phyloP scores from a whole-genome alignment of 2,888 invertebrate genomes.

The Notocelia uddmanniana region DNA sequence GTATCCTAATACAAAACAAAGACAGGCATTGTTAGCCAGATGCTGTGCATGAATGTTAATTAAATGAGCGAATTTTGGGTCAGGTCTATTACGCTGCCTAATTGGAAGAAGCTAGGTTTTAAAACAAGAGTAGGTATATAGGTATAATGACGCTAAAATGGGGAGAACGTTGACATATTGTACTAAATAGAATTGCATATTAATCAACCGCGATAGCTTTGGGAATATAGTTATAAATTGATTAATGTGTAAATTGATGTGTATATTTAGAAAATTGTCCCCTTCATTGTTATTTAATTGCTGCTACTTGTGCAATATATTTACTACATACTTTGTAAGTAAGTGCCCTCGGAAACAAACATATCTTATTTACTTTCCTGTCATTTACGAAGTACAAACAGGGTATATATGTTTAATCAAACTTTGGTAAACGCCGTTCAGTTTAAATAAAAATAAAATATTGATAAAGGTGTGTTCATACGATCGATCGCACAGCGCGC shows the following conservation, averaged over 20 bases:
- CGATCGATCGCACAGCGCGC: slow-evolving; percentile 74
- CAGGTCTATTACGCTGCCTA: slow-evolving; percentile 19
- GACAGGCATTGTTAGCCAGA: slow-evolving; percentile 19
- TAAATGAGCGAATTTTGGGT: slow-evolving; percentile 12
- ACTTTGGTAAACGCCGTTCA: slow-evolving; percentile 43
- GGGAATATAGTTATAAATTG: too few relatives aligned
- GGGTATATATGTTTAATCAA: too few relatives aligned
- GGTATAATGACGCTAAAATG: too few relatives aligned
- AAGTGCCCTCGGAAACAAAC: neutral
- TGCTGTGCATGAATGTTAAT: slow-evolving; percentile 5
- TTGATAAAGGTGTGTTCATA: slow-evolving; percentile 74
- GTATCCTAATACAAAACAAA: slow-evolving; percentile 14
- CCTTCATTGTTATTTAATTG: neutral
- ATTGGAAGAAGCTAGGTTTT: neutral
- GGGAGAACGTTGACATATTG: too few relatives aligned
- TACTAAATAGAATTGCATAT: too few relatives aligned
- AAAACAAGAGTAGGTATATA: neutral
- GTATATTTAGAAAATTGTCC: neutral
- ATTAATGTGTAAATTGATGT: neutral
- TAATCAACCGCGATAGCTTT: neutral
- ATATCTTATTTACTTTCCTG: too few relatives aligned
- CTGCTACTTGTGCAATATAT: neutral
- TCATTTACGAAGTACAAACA: too few relatives aligned
- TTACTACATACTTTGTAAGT: neutral
- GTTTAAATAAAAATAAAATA: slow-evolving; percentile 64